Evolutionary conservation across 2,888 invertebrate species (phyloP), one percentile per base, ranked within the genome.

Genomic region (Hymenopus coronatus): DNA sequence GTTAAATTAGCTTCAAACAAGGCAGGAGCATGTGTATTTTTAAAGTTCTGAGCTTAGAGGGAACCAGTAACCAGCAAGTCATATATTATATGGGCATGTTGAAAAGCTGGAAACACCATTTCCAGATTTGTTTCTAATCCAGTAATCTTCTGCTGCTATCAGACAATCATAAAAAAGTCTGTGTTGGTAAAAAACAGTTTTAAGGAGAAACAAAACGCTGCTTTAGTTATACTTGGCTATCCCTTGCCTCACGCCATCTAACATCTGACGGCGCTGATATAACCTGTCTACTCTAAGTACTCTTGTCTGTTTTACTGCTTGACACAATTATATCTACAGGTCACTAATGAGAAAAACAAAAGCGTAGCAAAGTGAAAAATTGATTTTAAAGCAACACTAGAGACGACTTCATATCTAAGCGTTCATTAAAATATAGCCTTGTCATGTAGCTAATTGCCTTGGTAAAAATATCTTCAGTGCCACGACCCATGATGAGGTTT

Each of bases 341-440:
- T 70, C 54, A 70, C 54, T 70, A 70, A 70, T 70, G 54, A 70
- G 54, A 70, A 70, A 70, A 70, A 70, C 54, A 70, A 70, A 70
- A 70, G 20, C 15, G 54, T 25, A 70, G 54, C 54, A 70, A 25
- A 70, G 25, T 70, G 54, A 70, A 70, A 33, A 84, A 84, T 30
- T 84, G 84, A 84, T 84, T 84, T 84, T 70, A 70, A 70, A 70
- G 54, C 15, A 33, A 84, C 33, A 40, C 27, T 84, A 33, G 33
- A 8, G 25, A 30, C 30, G 84, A 33, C 84, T 33, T 84, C 40
- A 33, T 84, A 33, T 84, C 40, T 84, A 84, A 25, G n/a, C 84
- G 7, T n/a, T 84, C 84, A 84, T 84, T 84, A 84, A 84, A 84
- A 84, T 84, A 33, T n/a, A 84, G 84, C 84, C 27, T 25, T 84